Base-by-base conservation (phyloP, 2,113 vertebrate species). In the Poeciliopsis retropinna region DNA sequence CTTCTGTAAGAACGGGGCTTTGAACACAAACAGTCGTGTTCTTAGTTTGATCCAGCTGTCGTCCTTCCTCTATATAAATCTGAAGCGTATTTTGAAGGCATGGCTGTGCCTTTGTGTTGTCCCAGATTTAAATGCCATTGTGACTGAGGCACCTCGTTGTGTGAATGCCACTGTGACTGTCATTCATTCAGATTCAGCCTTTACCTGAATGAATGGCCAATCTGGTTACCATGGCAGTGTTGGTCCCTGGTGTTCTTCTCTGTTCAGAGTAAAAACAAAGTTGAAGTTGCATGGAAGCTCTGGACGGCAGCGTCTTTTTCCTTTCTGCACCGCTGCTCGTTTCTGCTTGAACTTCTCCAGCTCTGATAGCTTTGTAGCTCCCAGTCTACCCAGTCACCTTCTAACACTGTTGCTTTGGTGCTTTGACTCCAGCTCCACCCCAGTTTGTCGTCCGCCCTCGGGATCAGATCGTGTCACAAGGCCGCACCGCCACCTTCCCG, bases 401-500 rank as follows among this genome's bases (percentile, higher is more conserved):
- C 77, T 84, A 73, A 92, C 67, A 51, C 72, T 78, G 60, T 13
- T 75, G 32, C 54, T 85, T 92, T 85, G 89, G 79, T 68, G 54
- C 72, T 95, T 92, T 90, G 82, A 81, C 93, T 92, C 76, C 94
- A 98, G 98, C 98, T 81, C 96, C 98, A 22, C 98, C 98, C 39
- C 98, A 99, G 91, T 99, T 99, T 93, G 97, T 99, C 92, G 95
- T 99, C 89, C 96, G 98, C 70, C 98, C 98, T 30, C 94, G 98
- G 83, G 97, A 99, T 94, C 98, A 99, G 92, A 99, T 99, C 78
- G 97, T 97, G 89, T 95, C 96, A 65, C 98, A 99, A 87, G 98
- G 98, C 60, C 96, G 97, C 69, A 97, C 95, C 1, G 96, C 97
- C 82, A 97, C 96, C 74, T 99, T 99, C 92, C 97, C 97, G 25